A percentile compares a stretch with the other conserved stretches of the same genome.
These are phyloP conservation scores for Iselma pallidipennis DNA, from an alignment of 2,888 invertebrate genomes.

Conservation along the genomic window DNA sequence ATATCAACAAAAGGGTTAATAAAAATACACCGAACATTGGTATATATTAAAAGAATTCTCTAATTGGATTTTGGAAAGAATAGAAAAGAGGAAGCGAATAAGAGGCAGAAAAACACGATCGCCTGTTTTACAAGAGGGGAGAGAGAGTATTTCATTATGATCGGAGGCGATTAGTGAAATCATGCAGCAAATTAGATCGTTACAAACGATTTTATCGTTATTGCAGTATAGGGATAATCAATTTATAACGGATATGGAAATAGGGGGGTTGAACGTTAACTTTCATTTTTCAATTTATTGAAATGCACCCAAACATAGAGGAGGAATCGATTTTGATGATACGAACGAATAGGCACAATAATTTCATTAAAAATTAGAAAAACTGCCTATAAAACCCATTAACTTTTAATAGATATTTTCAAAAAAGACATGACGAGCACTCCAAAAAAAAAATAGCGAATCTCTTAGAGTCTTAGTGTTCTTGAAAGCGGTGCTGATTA, in stretches of 20 bases:
- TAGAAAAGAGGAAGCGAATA: neutral
- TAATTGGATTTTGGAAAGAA: neutral
- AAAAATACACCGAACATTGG: neutral
- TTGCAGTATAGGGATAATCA: neutral
- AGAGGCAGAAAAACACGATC: neutral
- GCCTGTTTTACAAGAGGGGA: neutral
- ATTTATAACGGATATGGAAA: neutral
- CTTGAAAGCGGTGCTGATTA: too few species aligned
- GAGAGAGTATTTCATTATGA: neutral
- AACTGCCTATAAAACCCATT: too few species aligned
- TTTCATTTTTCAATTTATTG: neutral
- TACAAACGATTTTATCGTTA: neutral
- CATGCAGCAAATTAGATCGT: slow-evolving; percentile 1
- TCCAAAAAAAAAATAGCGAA: too few species aligned
- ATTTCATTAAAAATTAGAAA: too few species aligned
- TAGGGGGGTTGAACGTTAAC: neutral
- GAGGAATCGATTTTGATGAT: neutral
- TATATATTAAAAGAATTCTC: neutral
- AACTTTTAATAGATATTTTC: too few species aligned
- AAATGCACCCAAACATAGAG: neutral
- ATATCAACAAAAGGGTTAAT: neutral
- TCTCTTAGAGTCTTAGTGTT: too few species aligned
- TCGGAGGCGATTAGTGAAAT: neutral
- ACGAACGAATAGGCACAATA: too few species aligned
- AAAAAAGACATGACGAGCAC: too few species aligned